Evolutionary conservation across 1,140 invertebrate genomes (phyloP), one percentile per base, ranked within the genome.

Genomic region (Monochamus saltuarius): DNA sequence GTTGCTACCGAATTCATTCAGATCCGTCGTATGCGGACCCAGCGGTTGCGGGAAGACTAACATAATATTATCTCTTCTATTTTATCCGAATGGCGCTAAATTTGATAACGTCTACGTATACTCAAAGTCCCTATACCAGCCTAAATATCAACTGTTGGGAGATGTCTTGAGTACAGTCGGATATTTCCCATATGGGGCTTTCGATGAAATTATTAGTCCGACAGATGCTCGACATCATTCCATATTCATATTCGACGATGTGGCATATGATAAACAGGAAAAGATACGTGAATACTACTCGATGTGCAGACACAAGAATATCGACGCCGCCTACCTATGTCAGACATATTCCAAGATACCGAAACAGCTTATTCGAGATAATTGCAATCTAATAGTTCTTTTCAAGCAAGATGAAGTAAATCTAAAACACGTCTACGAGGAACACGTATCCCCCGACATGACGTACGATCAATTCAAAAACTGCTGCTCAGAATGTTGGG

Each of bases 321-420:
- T 69, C 10, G 67, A 69, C 49, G 22, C 40, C 34, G 61, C 74
- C 63, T 78, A 74, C 67, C 43, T 77, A 22, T 62, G 67, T 61
- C 75, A 78, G 62, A 75, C 74, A 1, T 78, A 79, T 65, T 61
- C 73, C 6, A 65, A 65, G 49, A 72, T 78, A 52, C 73, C 71
- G 9, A 79, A 79, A 71, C 76, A 79, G 64, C 67, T 79, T 38
- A 62, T 78, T 29, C 56, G 75, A 11, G 77, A 80, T 51, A 62
- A 80, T 77, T 73, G 62, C 67, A 36, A 78, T 69, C 59, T 77
- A 17, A 51, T 46, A 29, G 77, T 11, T 17, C 11, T 78, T 13
- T 78, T 79, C 68, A 73, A 73, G 64, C 77, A 78, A 70, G 77
- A 78, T 72, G 71, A 74, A 46, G 61, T 66, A 7, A 79, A 79